phyloP scores from a whole-genome alignment of 2,113 vertebrate species.

The Vulpes ferrilata region DNA sequence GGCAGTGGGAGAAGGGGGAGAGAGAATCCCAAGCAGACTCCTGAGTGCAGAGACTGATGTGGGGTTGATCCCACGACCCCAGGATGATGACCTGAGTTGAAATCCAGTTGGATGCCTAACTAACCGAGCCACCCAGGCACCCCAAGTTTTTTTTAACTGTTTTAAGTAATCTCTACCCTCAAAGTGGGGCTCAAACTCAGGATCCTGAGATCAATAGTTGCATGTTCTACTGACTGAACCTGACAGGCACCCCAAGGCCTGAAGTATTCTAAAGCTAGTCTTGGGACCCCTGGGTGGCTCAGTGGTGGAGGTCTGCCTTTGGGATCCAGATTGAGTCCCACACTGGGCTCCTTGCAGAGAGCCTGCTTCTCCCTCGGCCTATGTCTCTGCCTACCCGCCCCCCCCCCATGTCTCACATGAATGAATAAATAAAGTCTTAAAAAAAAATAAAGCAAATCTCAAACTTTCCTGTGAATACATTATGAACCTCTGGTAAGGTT shows the following conservation, averaged over 20 bases:
- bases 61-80: neutral
- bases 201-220: neutral
- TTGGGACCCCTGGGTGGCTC: no score
- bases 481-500: neutral
- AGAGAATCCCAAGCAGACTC: neutral
- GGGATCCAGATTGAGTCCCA: no score
- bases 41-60: neutral
- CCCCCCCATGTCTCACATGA: no score
- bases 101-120: neutral
- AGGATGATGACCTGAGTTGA: neutral
- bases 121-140: neutral
- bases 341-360: no score
- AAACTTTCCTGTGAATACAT: conserved; percentile 7
- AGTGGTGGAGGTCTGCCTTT: no score
- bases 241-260: neutral
- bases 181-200: neutral
- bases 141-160: neutral
- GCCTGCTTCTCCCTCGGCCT: no score
- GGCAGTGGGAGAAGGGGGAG: neutral
- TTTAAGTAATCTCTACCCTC: neutral
- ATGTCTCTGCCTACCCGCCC: no score
- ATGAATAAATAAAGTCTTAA: no score
- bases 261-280: neutral
- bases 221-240: neutral
- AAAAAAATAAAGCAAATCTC: neutral